Percentiles rank a stretch among this genome's conserved stretches.
Conservation (phyloP, 2,888 invertebrate species). For the Caenorhabditis wallacei region DNA sequence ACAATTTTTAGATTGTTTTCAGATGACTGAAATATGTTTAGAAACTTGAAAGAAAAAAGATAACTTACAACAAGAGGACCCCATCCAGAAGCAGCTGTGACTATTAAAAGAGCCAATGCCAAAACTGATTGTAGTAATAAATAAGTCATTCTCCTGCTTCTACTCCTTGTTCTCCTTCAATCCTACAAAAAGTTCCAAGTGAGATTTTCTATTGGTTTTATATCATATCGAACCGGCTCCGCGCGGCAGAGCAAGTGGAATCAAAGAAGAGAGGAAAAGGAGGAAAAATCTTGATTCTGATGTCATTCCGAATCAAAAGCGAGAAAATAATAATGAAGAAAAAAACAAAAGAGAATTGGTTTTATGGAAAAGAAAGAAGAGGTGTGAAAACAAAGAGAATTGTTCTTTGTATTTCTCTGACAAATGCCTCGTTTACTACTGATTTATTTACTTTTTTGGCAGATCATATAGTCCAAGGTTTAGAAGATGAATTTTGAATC, state of each 20-base stretch:
- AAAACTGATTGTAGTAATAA: not conserved
- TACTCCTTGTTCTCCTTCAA: not conserved
- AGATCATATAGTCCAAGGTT: not conserved
- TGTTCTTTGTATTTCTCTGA: conserved; percentile 22
- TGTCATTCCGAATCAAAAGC: conserved; percentile 38
- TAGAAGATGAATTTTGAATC: too few species aligned
- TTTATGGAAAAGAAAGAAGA: conserved; percentile 25
- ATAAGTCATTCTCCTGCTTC: not conserved
- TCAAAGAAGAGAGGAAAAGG: not conserved
- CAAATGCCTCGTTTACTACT: not conserved
- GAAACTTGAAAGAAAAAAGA: not conserved
- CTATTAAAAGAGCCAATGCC: not conserved
- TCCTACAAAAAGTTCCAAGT: conserved; percentile 21
- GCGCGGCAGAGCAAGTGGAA: conserved; percentile 17
- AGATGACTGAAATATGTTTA: too few species aligned
- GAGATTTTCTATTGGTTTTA: conserved; percentile 52
- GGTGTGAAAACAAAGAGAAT: conserved; percentile 55
- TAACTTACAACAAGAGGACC: conserved; percentile 11
- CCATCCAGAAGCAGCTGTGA: not conserved
- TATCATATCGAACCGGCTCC: conserved; percentile 50
- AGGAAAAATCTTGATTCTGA: conserved; percentile 50
- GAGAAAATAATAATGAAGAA: not conserved
- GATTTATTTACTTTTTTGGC: not conserved
- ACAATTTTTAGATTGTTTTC: too few species aligned
- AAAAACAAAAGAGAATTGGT: not conserved